These are phyloP conservation scores for Xylocampa areola DNA, from an alignment of 2,888 invertebrate genomes.

Conservation along the genomic window DNA sequence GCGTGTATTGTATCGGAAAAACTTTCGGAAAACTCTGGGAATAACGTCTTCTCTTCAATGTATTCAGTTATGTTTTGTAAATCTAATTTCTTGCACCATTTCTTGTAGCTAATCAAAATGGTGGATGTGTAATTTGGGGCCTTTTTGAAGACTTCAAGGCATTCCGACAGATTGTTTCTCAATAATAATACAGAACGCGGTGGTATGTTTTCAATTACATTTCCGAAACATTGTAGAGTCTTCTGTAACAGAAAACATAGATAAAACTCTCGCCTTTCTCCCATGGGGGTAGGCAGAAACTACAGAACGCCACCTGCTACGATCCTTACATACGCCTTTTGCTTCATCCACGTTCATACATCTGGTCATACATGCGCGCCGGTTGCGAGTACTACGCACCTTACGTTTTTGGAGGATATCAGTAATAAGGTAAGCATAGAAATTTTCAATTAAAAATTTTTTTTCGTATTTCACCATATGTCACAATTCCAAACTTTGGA, in stretches of 20 bases:
- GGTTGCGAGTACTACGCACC: no score
- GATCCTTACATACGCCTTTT: no score
- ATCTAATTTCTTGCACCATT: slow-evolving; percentile 53
- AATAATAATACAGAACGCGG: slow-evolving; percentile 48
- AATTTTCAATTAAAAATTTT: no score
- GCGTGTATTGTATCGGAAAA: slow-evolving; percentile 38
- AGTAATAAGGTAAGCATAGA: no score
- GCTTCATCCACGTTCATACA: no score
- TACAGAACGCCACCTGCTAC: no score
- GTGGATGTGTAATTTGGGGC: slow-evolving; percentile 24
- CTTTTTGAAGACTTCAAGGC: slow-evolving; percentile 49
- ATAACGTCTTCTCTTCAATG: slow-evolving; percentile 55
- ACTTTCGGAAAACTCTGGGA: slow-evolving; percentile 34
- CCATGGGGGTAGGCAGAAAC: no score
- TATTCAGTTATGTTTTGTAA: slow-evolving; percentile 57
- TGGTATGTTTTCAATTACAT: slow-evolving; percentile 53
- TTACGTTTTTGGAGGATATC: no score
- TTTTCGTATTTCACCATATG: no score
- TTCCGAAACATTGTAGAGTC: slow-evolving; percentile 57
- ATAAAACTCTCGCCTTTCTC: not conserved
- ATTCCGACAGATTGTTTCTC: slow-evolving; percentile 48
- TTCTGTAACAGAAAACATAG: slow-evolving; percentile 61
- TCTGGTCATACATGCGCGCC: no score
- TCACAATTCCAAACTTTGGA: no score
- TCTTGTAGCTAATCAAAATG: slow-evolving; percentile 33